Percentiles rank a stretch among this genome's conserved stretches.
phyloP scores from a whole-genome alignment of 2,797 vertebrate genomes.

The Holocentrus rufus region DNA sequence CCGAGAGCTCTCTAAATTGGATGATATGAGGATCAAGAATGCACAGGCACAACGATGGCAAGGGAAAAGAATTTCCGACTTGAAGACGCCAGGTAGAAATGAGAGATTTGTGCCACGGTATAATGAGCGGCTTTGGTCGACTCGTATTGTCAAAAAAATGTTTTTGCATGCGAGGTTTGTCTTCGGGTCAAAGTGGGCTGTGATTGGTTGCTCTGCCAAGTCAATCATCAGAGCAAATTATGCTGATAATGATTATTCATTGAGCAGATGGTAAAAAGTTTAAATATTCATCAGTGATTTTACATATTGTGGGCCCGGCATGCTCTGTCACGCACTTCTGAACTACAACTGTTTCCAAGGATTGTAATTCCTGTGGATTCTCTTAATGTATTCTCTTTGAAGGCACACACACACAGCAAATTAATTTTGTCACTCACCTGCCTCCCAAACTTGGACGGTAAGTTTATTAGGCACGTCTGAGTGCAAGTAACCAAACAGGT shows the following conservation, averaged over 20 bases:
- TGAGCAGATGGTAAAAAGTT: constrained; percentile 54
- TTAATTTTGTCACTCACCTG: neutral
- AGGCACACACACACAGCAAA: constrained; percentile 34
- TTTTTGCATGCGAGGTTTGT: constrained; percentile 27
- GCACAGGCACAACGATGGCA: neutral
- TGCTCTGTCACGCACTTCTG: constrained; percentile 41
- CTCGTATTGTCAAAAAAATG: constrained; percentile 27
- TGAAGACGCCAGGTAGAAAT: constrained; percentile 11
- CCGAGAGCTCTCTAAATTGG: constrained; percentile 24
- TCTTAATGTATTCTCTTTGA: constrained; percentile 17
- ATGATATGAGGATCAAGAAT: constrained; percentile 26
- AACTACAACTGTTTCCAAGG: constrained; percentile 44
- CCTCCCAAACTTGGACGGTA: neutral
- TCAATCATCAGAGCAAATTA: constrained; percentile 51
- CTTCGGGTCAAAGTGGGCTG: constrained; percentile 42
- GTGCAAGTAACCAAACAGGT: constrained; percentile 25
- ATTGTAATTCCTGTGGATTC: constrained; percentile 35
- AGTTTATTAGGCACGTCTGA: neutral
- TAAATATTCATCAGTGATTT: constrained; percentile 65
- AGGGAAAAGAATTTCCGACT: constrained; percentile 6
- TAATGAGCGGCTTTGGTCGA: constrained; percentile 14
- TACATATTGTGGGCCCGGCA: constrained; percentile 49
- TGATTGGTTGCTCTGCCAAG: constrained; percentile 39
- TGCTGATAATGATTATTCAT: constrained; percentile 60
- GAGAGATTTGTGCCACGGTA: constrained; percentile 12